Base-by-base conservation (phyloP, 2,113 vertebrate species). In the Tamias sibiricus region DNA sequence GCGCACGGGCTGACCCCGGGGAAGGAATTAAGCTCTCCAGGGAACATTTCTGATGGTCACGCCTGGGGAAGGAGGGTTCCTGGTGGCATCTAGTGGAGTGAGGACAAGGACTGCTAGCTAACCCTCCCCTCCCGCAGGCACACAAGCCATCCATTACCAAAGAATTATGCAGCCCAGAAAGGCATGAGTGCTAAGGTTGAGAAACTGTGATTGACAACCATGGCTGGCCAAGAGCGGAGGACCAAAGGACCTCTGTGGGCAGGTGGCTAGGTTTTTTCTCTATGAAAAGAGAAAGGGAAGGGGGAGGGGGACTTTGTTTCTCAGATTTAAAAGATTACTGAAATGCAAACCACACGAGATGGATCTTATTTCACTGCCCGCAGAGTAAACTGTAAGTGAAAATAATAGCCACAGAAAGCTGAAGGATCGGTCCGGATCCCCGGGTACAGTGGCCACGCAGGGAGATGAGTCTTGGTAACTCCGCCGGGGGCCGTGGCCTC, bases 381-480 rank as follows among this genome's bases (percentile, higher is more conserved):
- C 19, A 32, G 8, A 37, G 47, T 26, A 57, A 35, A 37, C 17
- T 0, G 14, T 8, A 16, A 40, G 40, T 30, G n/a, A 17, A 57
- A 28, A 68, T 26, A 12, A 1, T 72, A 59, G 77, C 20, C 40
- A 22, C 74, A 7, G n/a, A 52, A 44, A 54, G 3, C 13, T 32
- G 44, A 26, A 20, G 32, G 26, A 26, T n/a, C 30, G 2, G 22
- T 28, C 8, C 28, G 24, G 24, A 62, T 28, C 6, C 59, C 24
- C 59, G 2, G 24, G 59, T 28, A 28, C 24, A 11, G 59, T 3
- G 59, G 59, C 8, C 59, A 26, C 59, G 10, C 59, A 26, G 59
- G 9, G 24, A 62, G 4, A 14, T 6, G 86, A 4, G 13, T 32
- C 62, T 49, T 0, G 0, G 0, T 26, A 19, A 9, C 10, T 28